Evolutionary conservation across 2,888 invertebrate species (phyloP), one percentile per base, ranked within the genome.

Genomic region (Aromia moschata): DNA sequence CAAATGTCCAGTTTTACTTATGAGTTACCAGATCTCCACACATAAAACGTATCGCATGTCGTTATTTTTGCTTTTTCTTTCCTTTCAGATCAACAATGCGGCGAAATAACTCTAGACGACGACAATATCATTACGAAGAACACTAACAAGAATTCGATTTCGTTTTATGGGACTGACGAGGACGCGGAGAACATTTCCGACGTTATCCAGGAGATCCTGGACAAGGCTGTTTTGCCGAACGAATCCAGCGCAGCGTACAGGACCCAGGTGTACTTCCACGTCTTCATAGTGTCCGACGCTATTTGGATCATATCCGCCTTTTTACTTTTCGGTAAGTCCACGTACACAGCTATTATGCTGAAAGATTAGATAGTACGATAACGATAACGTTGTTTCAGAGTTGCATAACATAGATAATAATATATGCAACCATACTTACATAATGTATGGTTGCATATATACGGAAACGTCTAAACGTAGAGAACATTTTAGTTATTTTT

Each of bases 231-330:
- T 2, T 60, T 72, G 15, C 73, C 71, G 1, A 41, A 53, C 30
- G 59, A 68, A 59, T 67, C 68, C 4, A 33, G 11, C 5, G 56
- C 44, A 1, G 69, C 67, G 11, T 31, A 31, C 1, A 69, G 71
- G 46, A 70, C 70, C 4, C 59, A 63, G 16, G 33, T 65, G 7
- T 72, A 73, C 46, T 36, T 74, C 20, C 9, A 58, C 5, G 17
- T 62, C 17, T 72, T 70, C 18, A 64, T 73, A 14, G 59, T 73
- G 17, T 31, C 69, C 2, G 77, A 78, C 64, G 60, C 57, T 0
- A 40, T 72, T 4, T 78, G 77, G 77, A 65, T 77, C 7, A 55
- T 75, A 12, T 53, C 76, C 17, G 63, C 77, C 2, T 62, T 77
- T 14, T 64, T 71, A 30, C 60, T 77, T 46, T 60, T 75, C 37